phyloP scores from a whole-genome alignment of 2,113 vertebrate genomes.

The Ardeotis arabs region DNA sequence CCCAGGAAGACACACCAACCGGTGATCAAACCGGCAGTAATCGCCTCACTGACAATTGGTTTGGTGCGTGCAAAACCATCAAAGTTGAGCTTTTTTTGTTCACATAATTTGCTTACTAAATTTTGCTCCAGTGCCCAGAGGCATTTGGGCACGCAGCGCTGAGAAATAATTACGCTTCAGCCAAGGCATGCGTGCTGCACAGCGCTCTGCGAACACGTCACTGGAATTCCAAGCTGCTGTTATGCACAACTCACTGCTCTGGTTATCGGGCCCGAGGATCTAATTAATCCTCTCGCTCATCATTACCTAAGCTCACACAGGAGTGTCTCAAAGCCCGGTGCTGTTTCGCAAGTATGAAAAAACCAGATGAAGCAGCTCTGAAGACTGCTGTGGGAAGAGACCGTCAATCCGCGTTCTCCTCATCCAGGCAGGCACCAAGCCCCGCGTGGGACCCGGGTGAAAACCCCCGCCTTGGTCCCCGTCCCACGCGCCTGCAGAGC shows the following conservation, averaged over 20 bases:
- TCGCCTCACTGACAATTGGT: not conserved
- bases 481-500: not conserved
- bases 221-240: not conserved
- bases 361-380: not conserved
- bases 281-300: not conserved
- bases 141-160: not conserved
- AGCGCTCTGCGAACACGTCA: not conserved
- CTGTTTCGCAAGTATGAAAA: not conserved
- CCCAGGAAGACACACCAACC: not conserved
- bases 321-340: not conserved
- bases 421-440: accelerated
- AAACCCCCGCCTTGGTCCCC: not conserved
- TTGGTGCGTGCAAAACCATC: not conserved
- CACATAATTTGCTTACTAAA: not conserved
- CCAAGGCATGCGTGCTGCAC: not conserved
- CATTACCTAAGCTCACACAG: not conserved
- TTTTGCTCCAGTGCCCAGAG: not conserved
- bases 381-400: not conserved
- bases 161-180: not conserved
- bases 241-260: not conserved
- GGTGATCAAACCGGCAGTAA: not conserved
- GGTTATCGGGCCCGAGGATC: not conserved
- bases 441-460: accelerated
- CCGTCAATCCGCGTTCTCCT: not conserved
- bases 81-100: not conserved